A percentile compares a stretch with the other conserved stretches of the same genome.
phyloP scores from a whole-genome alignment of 2,797 vertebrate species.

The Hypotaenidia philippensis region DNA sequence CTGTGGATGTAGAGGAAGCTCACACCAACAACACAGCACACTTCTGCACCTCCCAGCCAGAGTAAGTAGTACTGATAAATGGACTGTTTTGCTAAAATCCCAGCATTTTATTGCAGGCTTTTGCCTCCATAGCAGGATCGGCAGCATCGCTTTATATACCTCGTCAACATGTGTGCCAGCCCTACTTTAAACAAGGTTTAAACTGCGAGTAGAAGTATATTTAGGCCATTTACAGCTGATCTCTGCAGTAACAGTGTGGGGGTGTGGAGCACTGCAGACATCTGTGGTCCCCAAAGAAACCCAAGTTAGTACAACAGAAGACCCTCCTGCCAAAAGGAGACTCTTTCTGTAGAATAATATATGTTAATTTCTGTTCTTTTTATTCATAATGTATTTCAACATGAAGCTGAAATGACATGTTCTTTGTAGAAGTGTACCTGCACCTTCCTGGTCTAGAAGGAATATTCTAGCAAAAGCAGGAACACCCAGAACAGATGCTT shows the following conservation, averaged over 20 bases:
- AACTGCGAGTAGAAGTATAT: neutral
- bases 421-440: neutral
- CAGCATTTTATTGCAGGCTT: neutral
- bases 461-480: neutral
- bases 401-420: neutral
- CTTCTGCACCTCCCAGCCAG: neutral
- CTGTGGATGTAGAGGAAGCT: neutral
- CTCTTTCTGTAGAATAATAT: neutral
- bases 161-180: fast-evolving
- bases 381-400: neutral
- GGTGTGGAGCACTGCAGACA: neutral
- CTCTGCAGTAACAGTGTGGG: neutral
- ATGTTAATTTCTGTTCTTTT: neutral
- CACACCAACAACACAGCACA: fast-evolving
- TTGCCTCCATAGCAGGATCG: neutral
- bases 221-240: neutral
- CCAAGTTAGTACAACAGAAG: neutral
- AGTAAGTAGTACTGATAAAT: neutral
- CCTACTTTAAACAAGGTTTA: neutral
- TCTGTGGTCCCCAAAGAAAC: neutral
- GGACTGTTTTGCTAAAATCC: neutral
- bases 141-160: neutral
- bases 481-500: neutral
- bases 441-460: neutral
- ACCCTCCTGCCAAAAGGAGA: neutral